Conservation (phyloP, 2,113 vertebrate genomes). For the Oplegnathus fasciatus region DNA sequence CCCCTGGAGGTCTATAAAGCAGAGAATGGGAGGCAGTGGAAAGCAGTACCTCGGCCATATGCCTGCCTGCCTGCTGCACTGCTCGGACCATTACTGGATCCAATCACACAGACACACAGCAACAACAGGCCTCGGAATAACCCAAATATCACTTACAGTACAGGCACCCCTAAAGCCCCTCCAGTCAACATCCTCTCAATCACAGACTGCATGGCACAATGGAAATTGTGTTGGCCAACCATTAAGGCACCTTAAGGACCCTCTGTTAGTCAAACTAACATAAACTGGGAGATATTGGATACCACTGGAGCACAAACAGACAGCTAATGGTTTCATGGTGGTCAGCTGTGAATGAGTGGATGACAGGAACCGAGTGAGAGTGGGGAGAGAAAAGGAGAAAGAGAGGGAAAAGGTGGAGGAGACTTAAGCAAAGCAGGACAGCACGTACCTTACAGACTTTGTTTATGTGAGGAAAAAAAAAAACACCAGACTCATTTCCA, state of each 20-base stretch:
- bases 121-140: constrained; percentile 70
- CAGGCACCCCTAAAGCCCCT: constrained; percentile 69
- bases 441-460: constrained; percentile 11
- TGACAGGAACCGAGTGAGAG: constrained; percentile 42
- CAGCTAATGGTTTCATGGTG: constrained; percentile 80
- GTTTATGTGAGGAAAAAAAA: constrained; percentile 33
- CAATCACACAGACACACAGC: constrained; percentile 57
- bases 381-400: background rate
- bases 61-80: constrained; percentile 65
- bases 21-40: constrained; percentile 60
- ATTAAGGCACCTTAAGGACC: constrained; percentile 73
- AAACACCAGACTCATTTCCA: constrained; percentile 31
- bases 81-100: constrained; percentile 73
- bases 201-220: constrained; percentile 65
- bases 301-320: constrained; percentile 60
- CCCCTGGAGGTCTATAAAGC: constrained; percentile 78
- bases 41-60: constrained; percentile 54
- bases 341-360: constrained; percentile 57
- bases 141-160: constrained; percentile 80
- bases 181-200: constrained; percentile 79
- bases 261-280: constrained; percentile 64
- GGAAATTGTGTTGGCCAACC: constrained; percentile 57
- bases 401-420: constrained; percentile 29
- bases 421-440: constrained; percentile 18
- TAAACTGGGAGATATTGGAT: constrained; percentile 68